Evolutionary conservation across 1,140 invertebrate species (phyloP).

Genomic region (Tyrophagus putrescentiae): DNA sequence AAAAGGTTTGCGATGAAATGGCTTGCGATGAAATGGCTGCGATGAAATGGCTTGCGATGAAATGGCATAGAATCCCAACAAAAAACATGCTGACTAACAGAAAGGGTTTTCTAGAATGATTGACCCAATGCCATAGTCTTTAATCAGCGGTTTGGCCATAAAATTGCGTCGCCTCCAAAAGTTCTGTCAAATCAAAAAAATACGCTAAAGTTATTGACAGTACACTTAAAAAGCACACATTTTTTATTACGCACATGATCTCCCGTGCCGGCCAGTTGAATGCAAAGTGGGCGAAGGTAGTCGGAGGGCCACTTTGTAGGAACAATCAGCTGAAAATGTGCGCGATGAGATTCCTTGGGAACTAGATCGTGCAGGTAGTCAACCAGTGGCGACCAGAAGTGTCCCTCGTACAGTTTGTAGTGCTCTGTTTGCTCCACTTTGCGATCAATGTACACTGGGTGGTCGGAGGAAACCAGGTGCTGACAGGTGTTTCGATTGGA

Average conservation of each 20-base stretch:
- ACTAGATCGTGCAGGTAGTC: constrained; percentile 67
- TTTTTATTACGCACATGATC: constrained; percentile 93
- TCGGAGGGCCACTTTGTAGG: constrained; percentile 54
- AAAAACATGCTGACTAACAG: constrained; percentile 43
- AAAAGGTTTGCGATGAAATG: too few species aligned
- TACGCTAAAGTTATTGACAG: neutral
- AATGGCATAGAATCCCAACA: too few species aligned
- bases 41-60: too few species aligned
- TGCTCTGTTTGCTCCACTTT: constrained; percentile 48
- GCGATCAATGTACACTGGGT: constrained; percentile 75
- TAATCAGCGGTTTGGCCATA: constrained; percentile 75
- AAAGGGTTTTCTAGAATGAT: constrained; percentile 95
- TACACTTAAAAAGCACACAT: neutral
- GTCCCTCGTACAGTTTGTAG: constrained; percentile 63
- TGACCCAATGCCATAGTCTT: constrained; percentile 75
- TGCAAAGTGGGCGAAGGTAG: constrained; percentile 62
- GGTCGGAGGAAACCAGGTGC: constrained; percentile 59
- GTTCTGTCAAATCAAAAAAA: constrained; percentile 42
- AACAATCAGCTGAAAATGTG: constrained; percentile 50
- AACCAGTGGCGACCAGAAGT: constrained; percentile 72
- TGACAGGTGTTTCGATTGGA: constrained; percentile 64
- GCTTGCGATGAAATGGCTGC: too few species aligned
- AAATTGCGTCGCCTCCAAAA: constrained; percentile 77
- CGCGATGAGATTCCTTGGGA: constrained; percentile 60
- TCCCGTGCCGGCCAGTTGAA: constrained; percentile 91